Conservation (phyloP, 2,888 invertebrate genomes). For the Taenaris catops region DNA sequence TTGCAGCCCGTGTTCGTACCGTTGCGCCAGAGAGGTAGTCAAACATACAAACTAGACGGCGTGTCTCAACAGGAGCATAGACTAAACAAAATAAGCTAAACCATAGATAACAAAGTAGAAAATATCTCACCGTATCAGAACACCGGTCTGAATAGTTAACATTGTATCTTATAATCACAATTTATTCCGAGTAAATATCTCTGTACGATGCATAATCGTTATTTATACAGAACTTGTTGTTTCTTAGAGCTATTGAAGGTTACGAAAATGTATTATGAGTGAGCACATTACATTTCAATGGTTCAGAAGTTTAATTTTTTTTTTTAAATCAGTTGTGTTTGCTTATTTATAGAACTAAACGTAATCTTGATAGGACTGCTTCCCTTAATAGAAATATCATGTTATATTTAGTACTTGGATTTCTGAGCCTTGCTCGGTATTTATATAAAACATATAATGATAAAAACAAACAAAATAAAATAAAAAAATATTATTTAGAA, state of each 20-base stretch:
- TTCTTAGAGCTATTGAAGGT: slow-evolving; percentile 20
- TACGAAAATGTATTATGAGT: slow-evolving; percentile 18
- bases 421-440: no score
- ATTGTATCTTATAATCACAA: slow-evolving; percentile 21
- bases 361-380: no score
- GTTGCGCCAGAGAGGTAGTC: no score
- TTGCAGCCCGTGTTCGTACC: no score
- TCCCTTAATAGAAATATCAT: no score
- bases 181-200: slow-evolving; percentile 19
- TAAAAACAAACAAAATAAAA: no score
- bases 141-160: slow-evolving; percentile 17
- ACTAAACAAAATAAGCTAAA: background rate
- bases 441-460: no score
- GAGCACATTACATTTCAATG: background rate
- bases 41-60: slow-evolving; percentile 1
- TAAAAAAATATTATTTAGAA: no score
- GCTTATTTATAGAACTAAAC: no score
- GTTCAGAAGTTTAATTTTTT: slow-evolving; percentile 13
- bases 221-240: slow-evolving; percentile 21
- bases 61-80: background rate
- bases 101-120: background rate
- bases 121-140: slow-evolving; percentile 11
- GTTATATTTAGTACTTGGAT: no score
- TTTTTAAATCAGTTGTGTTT: no score
- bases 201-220: slow-evolving; percentile 16